These are phyloP conservation scores for Varecia variegata DNA, from an alignment of 2,797 vertebrate genomes.

Conservation along the genomic window DNA sequence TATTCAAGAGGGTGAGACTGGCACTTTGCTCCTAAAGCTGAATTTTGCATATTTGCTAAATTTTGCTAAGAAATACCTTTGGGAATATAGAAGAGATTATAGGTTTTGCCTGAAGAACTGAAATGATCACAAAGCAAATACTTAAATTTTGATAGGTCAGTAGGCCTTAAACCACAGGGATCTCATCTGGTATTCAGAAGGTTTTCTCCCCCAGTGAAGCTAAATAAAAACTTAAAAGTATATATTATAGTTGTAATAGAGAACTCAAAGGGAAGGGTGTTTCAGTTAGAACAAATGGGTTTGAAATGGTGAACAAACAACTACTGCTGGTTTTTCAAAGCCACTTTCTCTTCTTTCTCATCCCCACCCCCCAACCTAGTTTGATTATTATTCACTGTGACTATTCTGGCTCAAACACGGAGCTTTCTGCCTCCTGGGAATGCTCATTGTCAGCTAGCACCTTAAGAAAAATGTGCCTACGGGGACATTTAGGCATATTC, in stretches of 20 bases:
- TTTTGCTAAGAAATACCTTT: conserved; percentile 50
- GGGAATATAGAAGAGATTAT: background rate
- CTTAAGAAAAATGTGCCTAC: conserved; percentile 59
- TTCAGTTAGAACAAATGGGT: conserved; percentile 2
- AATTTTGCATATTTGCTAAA: background rate
- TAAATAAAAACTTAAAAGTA: conserved; percentile 37
- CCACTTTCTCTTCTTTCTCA: background rate
- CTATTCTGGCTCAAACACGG: background rate
- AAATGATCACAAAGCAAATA: conserved; percentile 41
- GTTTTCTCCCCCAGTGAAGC: background rate
- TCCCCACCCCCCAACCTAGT: background rate
- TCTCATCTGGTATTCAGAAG: background rate
- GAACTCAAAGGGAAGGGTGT: background rate
- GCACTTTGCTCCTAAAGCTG: background rate
- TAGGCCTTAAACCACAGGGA: background rate
- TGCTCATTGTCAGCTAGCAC: conserved; percentile 65
- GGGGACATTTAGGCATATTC: conserved; percentile 63
- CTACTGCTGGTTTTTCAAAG: conserved; percentile 41
- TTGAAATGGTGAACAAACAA: conserved; percentile 11
- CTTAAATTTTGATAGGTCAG: conserved; percentile 8
- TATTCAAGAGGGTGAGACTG: conserved; percentile 10
- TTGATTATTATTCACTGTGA: conserved; percentile 55
- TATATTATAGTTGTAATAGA: background rate
- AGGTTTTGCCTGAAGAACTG: conserved; percentile 29
- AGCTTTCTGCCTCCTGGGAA: conserved; percentile 61